A percentile compares a stretch with the other conserved stretches of the same genome.
phyloP scores from a whole-genome alignment of 2,113 vertebrate genomes.

The Motacilla tschutschensis region DNA sequence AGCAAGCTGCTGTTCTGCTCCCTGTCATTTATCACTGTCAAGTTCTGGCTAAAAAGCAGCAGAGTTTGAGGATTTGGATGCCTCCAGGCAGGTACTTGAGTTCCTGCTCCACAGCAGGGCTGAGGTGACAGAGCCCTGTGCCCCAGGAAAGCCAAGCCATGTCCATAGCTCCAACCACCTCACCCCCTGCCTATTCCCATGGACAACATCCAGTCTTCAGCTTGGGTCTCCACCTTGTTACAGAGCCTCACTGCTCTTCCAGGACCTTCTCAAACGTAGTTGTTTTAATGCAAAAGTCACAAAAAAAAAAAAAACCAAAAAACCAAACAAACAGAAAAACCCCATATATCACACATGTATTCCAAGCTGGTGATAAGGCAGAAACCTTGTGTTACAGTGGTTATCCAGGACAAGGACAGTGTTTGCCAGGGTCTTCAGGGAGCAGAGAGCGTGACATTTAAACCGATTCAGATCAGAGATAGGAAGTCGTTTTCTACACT shows the following conservation, averaged over 20 bases:
- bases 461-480: neutral
- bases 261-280: neutral
- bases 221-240: neutral
- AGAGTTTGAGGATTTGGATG: neutral
- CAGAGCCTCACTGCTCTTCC: neutral
- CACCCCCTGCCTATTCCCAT: neutral
- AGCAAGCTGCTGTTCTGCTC: constrained; percentile 12
- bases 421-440: neutral
- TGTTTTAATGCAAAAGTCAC: neutral
- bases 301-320: neutral
- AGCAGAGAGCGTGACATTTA: neutral
- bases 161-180: neutral
- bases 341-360: fast-evolving
- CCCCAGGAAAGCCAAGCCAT: neutral
- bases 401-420: neutral
- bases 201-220: fast-evolving
- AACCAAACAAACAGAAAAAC: neutral
- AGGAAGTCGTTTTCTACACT: neutral
- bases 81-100: neutral
- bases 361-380: neutral
- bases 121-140: neutral
- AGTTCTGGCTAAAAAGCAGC: constrained; percentile 3
- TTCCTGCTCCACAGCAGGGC: neutral
- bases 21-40: constrained; percentile 17
- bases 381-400: neutral